Evolutionary conservation across 2,888 invertebrate species (phyloP).

Genomic region (Platypus cylindrus): DNA sequence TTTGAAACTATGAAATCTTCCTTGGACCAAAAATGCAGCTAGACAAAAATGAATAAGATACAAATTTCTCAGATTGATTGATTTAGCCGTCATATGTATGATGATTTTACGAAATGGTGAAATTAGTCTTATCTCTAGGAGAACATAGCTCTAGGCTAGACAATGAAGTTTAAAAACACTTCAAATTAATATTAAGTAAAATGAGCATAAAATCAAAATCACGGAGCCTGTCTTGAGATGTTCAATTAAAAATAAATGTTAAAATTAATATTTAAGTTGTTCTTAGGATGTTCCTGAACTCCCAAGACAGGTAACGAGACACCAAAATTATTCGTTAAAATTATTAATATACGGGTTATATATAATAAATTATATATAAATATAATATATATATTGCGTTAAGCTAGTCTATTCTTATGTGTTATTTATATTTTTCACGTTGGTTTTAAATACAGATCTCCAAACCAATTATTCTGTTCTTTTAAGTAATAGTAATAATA

Average conservation of each 20-base stretch:
- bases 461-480: conserved; percentile 19
- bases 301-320: conserved; percentile 29
- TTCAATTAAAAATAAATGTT: conserved; percentile 20
- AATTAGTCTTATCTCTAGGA: background rate
- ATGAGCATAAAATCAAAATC: conserved; percentile 38
- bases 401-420: conserved; percentile 29
- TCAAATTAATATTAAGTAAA: conserved; percentile 20
- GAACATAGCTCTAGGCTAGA: conserved; percentile 11
- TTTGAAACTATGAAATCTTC: conserved; percentile 1
- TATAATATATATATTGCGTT: conserved; percentile 26
- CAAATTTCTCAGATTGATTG: background rate
- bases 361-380: too few species aligned
- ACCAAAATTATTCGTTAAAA: conserved; percentile 31
- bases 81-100: too few species aligned
- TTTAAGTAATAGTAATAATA: conserved; percentile 20
- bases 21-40: conserved; percentile 4
- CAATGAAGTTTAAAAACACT: conserved; percentile 11
- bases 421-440: conserved; percentile 25
- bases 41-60: conserved; percentile 1
- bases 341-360: conserved; percentile 33
- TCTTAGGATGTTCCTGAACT: conserved; percentile 35
- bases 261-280: conserved; percentile 35
- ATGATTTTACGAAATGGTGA: conserved; percentile 12
- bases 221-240: conserved; percentile 29
- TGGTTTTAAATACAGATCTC: conserved; percentile 22